phyloP scores from a whole-genome alignment of 2,888 invertebrate genomes.

The Diaphora mendica region DNA sequence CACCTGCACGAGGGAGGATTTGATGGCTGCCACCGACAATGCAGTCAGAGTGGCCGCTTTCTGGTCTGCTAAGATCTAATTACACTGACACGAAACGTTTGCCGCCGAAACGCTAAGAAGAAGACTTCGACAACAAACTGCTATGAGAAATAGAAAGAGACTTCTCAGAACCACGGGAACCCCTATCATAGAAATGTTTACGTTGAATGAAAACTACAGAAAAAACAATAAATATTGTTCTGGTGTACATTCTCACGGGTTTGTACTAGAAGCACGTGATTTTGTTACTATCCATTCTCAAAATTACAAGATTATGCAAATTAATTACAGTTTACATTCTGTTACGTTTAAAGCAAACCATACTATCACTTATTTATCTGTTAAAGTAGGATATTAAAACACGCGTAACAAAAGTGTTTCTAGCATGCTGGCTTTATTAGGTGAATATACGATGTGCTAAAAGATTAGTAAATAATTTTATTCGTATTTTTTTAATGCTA shows the following conservation, averaged over 20 bases:
- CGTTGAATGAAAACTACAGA: no score
- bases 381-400: background rate
- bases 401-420: background rate
- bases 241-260: background rate
- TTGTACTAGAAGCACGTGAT: background rate
- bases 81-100: no score
- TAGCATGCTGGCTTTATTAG: background rate
- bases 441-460: background rate
- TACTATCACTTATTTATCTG: background rate
- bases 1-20: no score
- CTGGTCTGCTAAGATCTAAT: no score
- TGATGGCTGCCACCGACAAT: no score
- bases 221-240: background rate
- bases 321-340: constrained; percentile 2
- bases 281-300: background rate
- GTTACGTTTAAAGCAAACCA: background rate
- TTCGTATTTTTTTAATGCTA: no score
- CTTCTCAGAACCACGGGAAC: background rate
- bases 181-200: background rate
- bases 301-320: constrained; percentile 11
- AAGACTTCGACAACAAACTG: no score
- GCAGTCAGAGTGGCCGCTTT: no score
- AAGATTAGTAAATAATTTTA: background rate
- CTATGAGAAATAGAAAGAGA: background rate
- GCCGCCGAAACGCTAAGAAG: no score